Percentiles rank a stretch among this genome's conserved stretches.
These are phyloP conservation scores for Brachyopa scutellaris DNA, from an alignment of 2,888 invertebrate species.

Conservation along the genomic window DNA sequence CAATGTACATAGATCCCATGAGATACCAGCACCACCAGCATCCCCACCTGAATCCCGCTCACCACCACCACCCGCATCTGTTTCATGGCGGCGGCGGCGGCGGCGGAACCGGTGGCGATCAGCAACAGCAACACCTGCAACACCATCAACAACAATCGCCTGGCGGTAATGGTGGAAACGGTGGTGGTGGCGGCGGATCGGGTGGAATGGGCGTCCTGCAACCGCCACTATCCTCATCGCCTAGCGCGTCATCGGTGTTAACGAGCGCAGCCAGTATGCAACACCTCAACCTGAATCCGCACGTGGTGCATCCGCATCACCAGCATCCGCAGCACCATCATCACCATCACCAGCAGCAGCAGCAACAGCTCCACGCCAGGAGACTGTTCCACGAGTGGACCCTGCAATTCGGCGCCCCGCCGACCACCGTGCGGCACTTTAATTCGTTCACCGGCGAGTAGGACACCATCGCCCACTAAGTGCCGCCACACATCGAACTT, in stretches of 20 bases:
- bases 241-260: slow-evolving; percentile 78
- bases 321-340: slow-evolving; percentile 81
- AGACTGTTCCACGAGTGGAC: slow-evolving; percentile 82
- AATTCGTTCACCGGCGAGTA: slow-evolving; percentile 82
- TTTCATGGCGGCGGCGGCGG: slow-evolving; percentile 77
- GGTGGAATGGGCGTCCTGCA: slow-evolving; percentile 78
- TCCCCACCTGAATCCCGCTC: slow-evolving; percentile 76
- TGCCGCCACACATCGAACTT: slow-evolving; percentile 44
- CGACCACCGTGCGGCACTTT: slow-evolving; percentile 81
- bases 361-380: slow-evolving; percentile 81
- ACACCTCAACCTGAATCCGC: slow-evolving; percentile 80
- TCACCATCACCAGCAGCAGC: slow-evolving; percentile 82
- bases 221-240: slow-evolving; percentile 78
- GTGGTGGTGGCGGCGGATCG: slow-evolving; percentile 60
- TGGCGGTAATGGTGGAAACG: slow-evolving; percentile 51
- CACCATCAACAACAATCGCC: slow-evolving; percentile 77
- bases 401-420: slow-evolving; percentile 81
- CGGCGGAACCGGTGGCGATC: slow-evolving; percentile 76
- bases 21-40: slow-evolving; percentile 81
- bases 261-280: slow-evolving; percentile 77
- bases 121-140: slow-evolving; percentile 77
- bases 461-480: slow-evolving; percentile 65
- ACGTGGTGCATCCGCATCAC: slow-evolving; percentile 80
- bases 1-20: slow-evolving; percentile 82
- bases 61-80: slow-evolving; percentile 81